phyloP scores from a whole-genome alignment of 2,888 invertebrate species.

The Baccha elongata region DNA sequence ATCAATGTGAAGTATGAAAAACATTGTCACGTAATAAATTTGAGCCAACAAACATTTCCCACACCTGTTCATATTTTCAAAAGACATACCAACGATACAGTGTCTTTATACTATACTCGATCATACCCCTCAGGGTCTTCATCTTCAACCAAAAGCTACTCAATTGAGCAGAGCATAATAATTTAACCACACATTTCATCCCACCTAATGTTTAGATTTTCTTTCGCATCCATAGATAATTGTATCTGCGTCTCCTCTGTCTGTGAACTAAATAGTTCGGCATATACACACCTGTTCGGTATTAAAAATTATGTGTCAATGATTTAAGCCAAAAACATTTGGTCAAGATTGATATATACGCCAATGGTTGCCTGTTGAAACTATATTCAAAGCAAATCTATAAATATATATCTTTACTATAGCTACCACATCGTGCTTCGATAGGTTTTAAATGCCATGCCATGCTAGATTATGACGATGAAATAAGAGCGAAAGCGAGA shows the following conservation, averaged over 20 bases:
- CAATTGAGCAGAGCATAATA: conserved; percentile 60
- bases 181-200: conserved; percentile 42
- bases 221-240: conserved; percentile 27
- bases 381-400: not conserved
- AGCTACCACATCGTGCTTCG: conserved; percentile 4
- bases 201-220: conserved; percentile 21
- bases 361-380: conserved; percentile 51
- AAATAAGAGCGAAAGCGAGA: conserved; percentile 70
- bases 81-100: conserved; percentile 41
- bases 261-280: conserved; percentile 73
- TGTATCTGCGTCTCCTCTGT: conserved; percentile 14
- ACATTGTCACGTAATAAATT: conserved; percentile 58
- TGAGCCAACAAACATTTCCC: conserved; percentile 41
- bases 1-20: conserved; percentile 11
- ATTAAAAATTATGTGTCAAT: conserved; percentile 78
- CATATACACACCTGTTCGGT: conserved; percentile 77
- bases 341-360: conserved; percentile 71
- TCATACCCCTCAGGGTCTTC: conserved; percentile 47
- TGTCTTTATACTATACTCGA: conserved; percentile 38
- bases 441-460: conserved; percentile 52
- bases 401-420: not conserved
- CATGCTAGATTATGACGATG: conserved; percentile 60
- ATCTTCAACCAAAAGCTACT: conserved; percentile 51
- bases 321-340: conserved; percentile 76
- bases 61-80: conserved; percentile 61